phyloP scores from a whole-genome alignment of 1,140 invertebrate species.

The Ceratina australensis region DNA sequence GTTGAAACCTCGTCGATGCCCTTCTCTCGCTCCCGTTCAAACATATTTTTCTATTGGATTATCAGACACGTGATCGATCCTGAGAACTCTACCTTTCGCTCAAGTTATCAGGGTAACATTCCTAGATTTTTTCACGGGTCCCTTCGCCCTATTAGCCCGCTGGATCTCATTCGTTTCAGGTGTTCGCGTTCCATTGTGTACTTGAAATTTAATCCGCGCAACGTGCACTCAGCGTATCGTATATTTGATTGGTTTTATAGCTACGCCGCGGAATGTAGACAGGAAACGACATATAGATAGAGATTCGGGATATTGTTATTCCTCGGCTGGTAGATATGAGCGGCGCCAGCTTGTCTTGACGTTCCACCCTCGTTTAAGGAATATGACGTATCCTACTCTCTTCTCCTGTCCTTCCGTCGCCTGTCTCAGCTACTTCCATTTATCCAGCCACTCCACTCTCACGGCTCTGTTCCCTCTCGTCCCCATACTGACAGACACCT shows the following conservation, averaged over 20 bases:
- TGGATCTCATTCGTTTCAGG: no score
- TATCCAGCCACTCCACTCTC: constrained; percentile 33
- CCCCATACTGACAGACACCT: background rate
- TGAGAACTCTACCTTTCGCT: constrained; percentile 3
- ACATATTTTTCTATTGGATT: constrained; percentile 27
- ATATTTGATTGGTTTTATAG: no score
- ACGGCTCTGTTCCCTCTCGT: constrained; percentile 21
- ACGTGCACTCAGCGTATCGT: no score
- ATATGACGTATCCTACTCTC: constrained; percentile 49
- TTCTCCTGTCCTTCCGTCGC: constrained; percentile 11
- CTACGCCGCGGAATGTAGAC: no score
- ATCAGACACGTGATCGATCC: background rate
- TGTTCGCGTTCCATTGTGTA: no score
- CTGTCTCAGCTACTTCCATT: constrained; percentile 8
- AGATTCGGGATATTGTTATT: constrained; percentile 53
- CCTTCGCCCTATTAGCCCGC: no score
- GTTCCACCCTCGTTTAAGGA: constrained; percentile 52
- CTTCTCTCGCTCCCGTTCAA: background rate
- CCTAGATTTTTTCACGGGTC: no score
- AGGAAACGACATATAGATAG: constrained; percentile 53
- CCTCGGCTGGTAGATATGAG: constrained; percentile 50
- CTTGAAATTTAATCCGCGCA: no score
- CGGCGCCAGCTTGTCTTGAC: constrained; percentile 53
- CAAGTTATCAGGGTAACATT: background rate
- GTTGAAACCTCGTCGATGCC: background rate